Evolutionary conservation across 1,140 invertebrate species (phyloP), one percentile per base, ranked within the genome.

Genomic region (Littorina saxatilis): DNA sequence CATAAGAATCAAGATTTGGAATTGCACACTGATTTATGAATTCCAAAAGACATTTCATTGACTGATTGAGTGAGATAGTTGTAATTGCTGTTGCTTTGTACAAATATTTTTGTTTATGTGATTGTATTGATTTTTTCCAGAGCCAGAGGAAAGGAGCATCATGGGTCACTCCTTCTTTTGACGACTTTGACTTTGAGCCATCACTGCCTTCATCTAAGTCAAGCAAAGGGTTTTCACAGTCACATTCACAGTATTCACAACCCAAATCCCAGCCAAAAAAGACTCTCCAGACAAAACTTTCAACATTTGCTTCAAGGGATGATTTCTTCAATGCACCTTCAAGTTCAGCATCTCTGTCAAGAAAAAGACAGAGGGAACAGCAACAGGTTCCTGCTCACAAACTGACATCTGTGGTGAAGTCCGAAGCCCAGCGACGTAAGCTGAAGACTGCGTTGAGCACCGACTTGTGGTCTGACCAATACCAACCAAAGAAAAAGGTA

Each of bases 131-230:
- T 74, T 39, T 80, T 35, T 80, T 82, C 52, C 83, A 88, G 86
- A 87, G 85, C 77, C 72, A 82, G 3, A 82, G 72, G 11, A 83
- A 89, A 80, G 20, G 17, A 15, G 23, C 68, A 50, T 39, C 80
- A 7, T 91, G 90, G 90, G 90, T 91, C 1, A 82, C 87, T 17
- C 87, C 90, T 43, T 82, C 90, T 20, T 91, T 91, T 88, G 84
- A 84, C 61, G 86, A 86, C 63, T 87, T 85, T 81, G 76, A 32
- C 15, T 23, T 77, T 66, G 55, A 15, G 29, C 35, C 32, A 0
- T 37, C 29, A n/a, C 9, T 72, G 37, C 39, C 66, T 5, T 20
- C 2, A 13, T 20, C 13, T 37, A 75, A 80, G 17, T 43, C 23
- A 81, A 68, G 66, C 23, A 58, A 32, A 52, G 15, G 15, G 32